Conservation (phyloP, 2,797 vertebrate genomes). For the Girardinus metallicus region DNA sequence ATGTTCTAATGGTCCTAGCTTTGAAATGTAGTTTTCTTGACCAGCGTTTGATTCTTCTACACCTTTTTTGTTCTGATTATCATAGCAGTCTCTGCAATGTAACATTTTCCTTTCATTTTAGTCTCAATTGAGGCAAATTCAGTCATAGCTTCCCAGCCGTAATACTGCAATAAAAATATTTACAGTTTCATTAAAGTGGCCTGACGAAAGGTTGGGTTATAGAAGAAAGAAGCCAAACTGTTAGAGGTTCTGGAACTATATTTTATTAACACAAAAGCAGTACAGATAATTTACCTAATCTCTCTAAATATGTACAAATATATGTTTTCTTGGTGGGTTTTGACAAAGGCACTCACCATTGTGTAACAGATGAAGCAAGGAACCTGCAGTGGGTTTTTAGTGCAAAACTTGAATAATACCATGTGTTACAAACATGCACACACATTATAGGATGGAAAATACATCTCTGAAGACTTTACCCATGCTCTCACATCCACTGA, state of each 20-base stretch:
- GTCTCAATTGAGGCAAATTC: background rate
- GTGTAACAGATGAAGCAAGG: constrained; percentile 61
- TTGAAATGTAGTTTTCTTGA: background rate
- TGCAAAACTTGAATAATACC: constrained; percentile 60
- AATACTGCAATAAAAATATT: background rate
- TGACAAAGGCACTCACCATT: constrained; percentile 76
- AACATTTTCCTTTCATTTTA: background rate
- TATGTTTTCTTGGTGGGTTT: constrained; percentile 48
- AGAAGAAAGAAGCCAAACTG: constrained; percentile 22
- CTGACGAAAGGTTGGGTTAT: background rate
- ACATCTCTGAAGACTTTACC: constrained; percentile 41
- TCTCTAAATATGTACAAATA: constrained; percentile 64
- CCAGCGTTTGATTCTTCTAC: background rate
- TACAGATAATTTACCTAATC: constrained; percentile 49
- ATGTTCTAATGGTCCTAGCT: background rate
- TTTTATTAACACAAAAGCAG: constrained; percentile 65
- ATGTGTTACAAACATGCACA: constrained; percentile 67
- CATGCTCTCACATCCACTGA: constrained; percentile 44
- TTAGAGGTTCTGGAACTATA: constrained; percentile 37
- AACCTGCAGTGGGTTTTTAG: constrained; percentile 62
- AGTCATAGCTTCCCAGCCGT: background rate
- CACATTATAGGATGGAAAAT: constrained; percentile 48
- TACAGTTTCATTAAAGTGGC: background rate
- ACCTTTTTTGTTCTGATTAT: background rate
- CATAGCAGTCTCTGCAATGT: background rate